Base-by-base conservation (phyloP, 2,888 invertebrate genomes). In the Oligia latruncula region DNA sequence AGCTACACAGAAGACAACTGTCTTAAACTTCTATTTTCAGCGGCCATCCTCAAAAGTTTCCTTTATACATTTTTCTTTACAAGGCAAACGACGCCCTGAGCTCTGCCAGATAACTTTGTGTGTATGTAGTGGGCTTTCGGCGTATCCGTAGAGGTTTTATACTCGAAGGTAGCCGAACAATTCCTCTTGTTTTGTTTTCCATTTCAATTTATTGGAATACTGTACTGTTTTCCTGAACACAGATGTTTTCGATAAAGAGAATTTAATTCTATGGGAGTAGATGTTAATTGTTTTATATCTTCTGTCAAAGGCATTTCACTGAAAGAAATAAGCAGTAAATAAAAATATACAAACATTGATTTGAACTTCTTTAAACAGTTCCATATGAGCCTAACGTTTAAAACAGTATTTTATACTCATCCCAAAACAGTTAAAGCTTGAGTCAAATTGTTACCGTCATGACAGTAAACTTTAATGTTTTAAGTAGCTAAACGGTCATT, bases 181-280 rank as follows among this genome's bases (percentile, higher is more conserved):
- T 77, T 52, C 8, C 77, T 64, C 29, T 23, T 64, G 55, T 77
- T 77, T 77, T 77, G 29, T 64, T 23, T 77, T 17, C 11, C 52
- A 64, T 64, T 77, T 43, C 64, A 64, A 35, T 64, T 62, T 77
- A 77, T 43, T 17, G 40, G 40, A 52, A 74, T 11, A 17, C 13
- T 60, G n/a, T 60, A n/a, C n/a, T 15, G 49, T 9, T 43, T 77
- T 11, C 4, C 0, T 2, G 40, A 52, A 62, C 5, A 76, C 58
- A 74, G n/a, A 49, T 49, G 49, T 40, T 76, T 49, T 35, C 3
- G n/a, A 49, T 75, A 35, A 60, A 13, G n/a, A 49, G 17, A 46
- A 60, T 49, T 46, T 5, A 23, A 23, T 46, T 15, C 40, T 49
- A 43, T n/a, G 15, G 11, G 23, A 43, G 43, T 20, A n/a, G 17